Evolutionary conservation across 2,888 invertebrate genomes (phyloP).

Genomic region (Brachyptera risi): DNA sequence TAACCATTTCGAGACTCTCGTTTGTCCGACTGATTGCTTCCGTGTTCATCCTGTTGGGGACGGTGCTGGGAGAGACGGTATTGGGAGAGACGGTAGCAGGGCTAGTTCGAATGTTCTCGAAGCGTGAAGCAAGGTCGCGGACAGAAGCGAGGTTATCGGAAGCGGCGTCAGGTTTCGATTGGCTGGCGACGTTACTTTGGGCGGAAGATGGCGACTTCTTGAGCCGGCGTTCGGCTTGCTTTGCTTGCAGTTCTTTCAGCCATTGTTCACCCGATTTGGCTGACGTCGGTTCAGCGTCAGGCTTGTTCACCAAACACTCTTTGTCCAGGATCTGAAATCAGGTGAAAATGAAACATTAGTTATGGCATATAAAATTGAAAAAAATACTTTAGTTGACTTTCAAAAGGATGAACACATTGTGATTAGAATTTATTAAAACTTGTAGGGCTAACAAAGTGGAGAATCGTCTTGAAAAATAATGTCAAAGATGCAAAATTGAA

Average conservation of each 20-base stretch:
- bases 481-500: no score
- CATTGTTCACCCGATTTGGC: slow-evolving; percentile 56
- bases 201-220: slow-evolving; percentile 48
- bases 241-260: slow-evolving; percentile 75
- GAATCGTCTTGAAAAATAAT: no score
- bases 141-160: slow-evolving; percentile 51
- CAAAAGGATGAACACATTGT: no score
- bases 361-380: no score
- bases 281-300: slow-evolving; percentile 40
- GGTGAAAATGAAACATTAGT: slow-evolving; percentile 18
- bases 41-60: not conserved
- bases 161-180: slow-evolving; percentile 39
- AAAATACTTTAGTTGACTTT: no score
- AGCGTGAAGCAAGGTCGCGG: slow-evolving; percentile 75
- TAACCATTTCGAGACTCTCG: not conserved
- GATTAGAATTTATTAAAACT: no score
- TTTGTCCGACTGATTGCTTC: no score
- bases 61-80: not conserved
- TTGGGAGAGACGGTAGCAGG: not conserved
- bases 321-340: slow-evolving; percentile 48
- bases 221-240: slow-evolving; percentile 61
- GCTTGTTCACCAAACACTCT: slow-evolving; percentile 43
- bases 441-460: no score
- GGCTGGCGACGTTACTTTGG: slow-evolving; percentile 34
- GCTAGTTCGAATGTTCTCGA: slow-evolving; percentile 52